Conservation (phyloP, 2,888 invertebrate species). For the Gastracanthus pulcherrimus region DNA sequence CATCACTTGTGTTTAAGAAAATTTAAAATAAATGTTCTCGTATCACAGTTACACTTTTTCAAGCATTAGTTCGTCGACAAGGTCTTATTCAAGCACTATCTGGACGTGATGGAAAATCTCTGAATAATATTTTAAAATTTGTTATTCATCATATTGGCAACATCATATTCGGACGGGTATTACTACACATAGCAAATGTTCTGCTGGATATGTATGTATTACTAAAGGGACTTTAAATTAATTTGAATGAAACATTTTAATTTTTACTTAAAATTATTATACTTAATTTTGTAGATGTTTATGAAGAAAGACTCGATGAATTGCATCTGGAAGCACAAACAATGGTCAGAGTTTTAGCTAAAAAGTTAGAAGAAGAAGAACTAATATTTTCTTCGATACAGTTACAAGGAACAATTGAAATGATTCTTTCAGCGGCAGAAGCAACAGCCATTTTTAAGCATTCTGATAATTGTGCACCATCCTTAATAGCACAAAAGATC, state of each 20-base stretch:
- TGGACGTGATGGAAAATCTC: slow-evolving; percentile 84
- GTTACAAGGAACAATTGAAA: slow-evolving; percentile 85
- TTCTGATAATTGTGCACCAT: slow-evolving; percentile 66
- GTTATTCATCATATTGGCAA: slow-evolving; percentile 87
- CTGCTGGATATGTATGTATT: slow-evolving; percentile 82
- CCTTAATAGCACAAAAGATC: slow-evolving; percentile 77
- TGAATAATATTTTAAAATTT: slow-evolving; percentile 86
- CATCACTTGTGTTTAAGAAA: slow-evolving; percentile 87
- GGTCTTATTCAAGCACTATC: slow-evolving; percentile 87
- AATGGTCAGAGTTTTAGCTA: slow-evolving; percentile 81
- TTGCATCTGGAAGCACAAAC: slow-evolving; percentile 82
- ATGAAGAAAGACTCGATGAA: slow-evolving; percentile 82
- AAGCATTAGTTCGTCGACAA: slow-evolving; percentile 91
- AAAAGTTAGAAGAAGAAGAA: slow-evolving; percentile 84
- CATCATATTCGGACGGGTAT: slow-evolving; percentile 85
- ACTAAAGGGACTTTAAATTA: background rate
- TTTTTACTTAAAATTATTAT: too few species aligned
- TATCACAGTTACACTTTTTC: slow-evolving; percentile 88
- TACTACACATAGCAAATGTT: slow-evolving; percentile 86
- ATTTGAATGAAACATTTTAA: background rate
- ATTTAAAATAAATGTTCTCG: slow-evolving; percentile 89
- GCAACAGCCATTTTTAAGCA: slow-evolving; percentile 60
- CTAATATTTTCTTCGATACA: slow-evolving; percentile 83
- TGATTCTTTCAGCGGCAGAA: slow-evolving; percentile 82
- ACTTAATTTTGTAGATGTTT: slow-evolving; percentile 82